Conservation (phyloP, 1,140 invertebrate species). For the Chrysomallon squamiferum region DNA sequence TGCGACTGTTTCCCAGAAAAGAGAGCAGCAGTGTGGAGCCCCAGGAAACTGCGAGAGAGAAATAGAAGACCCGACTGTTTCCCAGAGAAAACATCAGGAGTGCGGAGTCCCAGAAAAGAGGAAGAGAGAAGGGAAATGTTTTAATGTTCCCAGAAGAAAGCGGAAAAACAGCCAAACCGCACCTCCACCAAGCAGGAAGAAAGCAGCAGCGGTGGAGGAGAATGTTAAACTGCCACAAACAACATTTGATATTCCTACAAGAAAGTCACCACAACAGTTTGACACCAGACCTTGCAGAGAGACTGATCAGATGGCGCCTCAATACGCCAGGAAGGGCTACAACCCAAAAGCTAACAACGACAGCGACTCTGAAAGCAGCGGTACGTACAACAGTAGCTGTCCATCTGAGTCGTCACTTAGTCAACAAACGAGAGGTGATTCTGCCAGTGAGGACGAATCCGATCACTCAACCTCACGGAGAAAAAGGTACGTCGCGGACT, state of each 20-base stretch:
- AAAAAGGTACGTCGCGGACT: too few relatives aligned
- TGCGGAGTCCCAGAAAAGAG: too few relatives aligned
- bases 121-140: too few relatives aligned
- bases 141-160: background rate
- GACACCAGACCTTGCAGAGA: conserved; percentile 21
- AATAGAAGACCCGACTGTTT: conserved; percentile 7
- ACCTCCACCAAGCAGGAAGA: background rate
- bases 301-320: background rate
- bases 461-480: too few relatives aligned
- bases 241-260: conserved; percentile 30
- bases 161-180: too few relatives aligned
- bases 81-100: background rate
- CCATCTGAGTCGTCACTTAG: too few relatives aligned
- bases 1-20: background rate
- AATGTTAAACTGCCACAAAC: background rate
- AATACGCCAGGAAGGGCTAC: conserved; percentile 16
- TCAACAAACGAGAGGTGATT: too few relatives aligned
- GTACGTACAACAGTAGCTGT: too few relatives aligned
- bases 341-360: conserved; percentile 15
- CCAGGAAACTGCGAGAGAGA: background rate
- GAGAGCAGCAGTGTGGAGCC: background rate
- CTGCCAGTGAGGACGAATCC: too few relatives aligned
- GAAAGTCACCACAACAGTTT: conserved; percentile 37
- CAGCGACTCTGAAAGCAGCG: too few relatives aligned
- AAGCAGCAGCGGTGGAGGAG: too few relatives aligned